Evolutionary conservation across 2,888 invertebrate species (phyloP).

Genomic region (Drosophila conformis): DNA sequence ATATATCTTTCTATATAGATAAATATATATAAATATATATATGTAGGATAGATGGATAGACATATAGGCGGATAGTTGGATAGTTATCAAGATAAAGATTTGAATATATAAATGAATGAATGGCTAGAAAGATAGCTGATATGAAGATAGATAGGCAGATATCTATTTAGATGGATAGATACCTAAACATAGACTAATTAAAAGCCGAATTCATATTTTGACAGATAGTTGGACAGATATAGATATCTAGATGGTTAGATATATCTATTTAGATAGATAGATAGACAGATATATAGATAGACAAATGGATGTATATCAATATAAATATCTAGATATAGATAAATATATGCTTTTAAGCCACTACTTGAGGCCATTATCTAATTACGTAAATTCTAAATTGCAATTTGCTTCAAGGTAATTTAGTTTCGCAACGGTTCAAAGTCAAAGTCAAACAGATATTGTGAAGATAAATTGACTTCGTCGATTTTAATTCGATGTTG

Average conservation of each 20-base stretch:
- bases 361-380: too few species aligned
- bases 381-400: background rate
- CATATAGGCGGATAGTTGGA: too few species aligned
- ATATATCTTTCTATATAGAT: background rate
- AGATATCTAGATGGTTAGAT: background rate
- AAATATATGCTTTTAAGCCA: too few species aligned
- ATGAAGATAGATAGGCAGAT: background rate
- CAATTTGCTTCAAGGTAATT: conserved; percentile 9
- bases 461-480: background rate
- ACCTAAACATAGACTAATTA: too few species aligned
- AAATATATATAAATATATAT: background rate
- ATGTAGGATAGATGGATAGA: background rate
- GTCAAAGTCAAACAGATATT: conserved; percentile 5
- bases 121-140: too few species aligned
- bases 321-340: background rate
- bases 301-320: background rate
- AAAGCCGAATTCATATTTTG: too few species aligned
- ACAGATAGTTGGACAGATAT: background rate
- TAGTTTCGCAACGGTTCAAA: background rate
- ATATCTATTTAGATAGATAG: background rate
- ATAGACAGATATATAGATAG: background rate
- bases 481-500: background rate
- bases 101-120: too few species aligned
- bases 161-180: background rate
- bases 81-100: too few species aligned